Percentiles rank a stretch among this genome's conserved stretches.
These are phyloP conservation scores for Sylvilagus floridanus DNA, from an alignment of 2,797 vertebrate species.

Conservation along the genomic window DNA sequence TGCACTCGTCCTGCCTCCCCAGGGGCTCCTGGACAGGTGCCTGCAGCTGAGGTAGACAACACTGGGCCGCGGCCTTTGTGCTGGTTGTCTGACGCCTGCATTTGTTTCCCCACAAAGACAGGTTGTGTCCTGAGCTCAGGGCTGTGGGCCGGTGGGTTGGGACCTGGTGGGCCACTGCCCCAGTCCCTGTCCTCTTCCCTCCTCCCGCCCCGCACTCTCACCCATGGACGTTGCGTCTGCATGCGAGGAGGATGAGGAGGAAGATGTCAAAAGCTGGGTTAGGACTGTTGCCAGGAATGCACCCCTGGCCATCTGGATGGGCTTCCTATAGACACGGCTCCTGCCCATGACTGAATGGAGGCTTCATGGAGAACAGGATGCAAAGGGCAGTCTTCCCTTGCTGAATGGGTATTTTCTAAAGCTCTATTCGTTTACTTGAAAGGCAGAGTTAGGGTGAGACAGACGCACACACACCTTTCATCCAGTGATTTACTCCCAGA, in stretches of 20 bases:
- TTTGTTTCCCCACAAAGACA: not conserved
- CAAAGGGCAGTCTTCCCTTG: not conserved
- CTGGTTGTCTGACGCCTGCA: not conserved
- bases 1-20: not conserved
- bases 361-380: not conserved
- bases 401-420: no score
- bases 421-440: no score
- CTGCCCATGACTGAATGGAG: not conserved
- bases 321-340: not conserved
- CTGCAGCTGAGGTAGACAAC: not conserved
- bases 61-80: not conserved
- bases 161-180: no score
- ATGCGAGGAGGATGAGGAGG: not conserved
- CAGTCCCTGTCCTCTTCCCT: not conserved
- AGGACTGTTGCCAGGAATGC: not conserved
- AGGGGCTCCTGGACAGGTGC: not conserved
- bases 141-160: not conserved
- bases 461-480: no score
- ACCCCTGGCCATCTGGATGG: not conserved
- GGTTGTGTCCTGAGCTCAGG: no score
- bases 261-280: not conserved
- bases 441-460: no score
- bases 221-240: not conserved
- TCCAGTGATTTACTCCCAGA: no score
- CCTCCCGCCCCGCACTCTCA: not conserved